Conservation (phyloP, 2,888 invertebrate genomes). For the Lamproptera curius region DNA sequence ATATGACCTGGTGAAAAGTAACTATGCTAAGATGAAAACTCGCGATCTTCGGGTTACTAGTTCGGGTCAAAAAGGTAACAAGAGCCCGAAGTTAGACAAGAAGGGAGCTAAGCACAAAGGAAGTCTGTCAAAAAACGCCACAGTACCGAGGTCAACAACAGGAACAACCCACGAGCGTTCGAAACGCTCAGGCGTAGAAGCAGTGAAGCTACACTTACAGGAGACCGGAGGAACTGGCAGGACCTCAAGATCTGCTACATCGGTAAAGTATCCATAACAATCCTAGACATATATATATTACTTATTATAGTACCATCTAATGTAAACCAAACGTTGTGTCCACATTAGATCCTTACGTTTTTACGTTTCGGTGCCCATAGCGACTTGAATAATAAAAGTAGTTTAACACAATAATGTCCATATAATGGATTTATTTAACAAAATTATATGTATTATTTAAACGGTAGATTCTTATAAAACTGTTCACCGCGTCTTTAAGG, state of each 20-base stretch:
- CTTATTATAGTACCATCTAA: no score
- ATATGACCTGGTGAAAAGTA: slow-evolving; percentile 23
- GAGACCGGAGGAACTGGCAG: slow-evolving; percentile 65
- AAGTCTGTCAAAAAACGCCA: slow-evolving; percentile 28
- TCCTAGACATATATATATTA: background rate
- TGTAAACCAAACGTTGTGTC: no score
- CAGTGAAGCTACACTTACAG: slow-evolving; percentile 63
- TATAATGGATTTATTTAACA: no score
- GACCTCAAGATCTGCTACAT: slow-evolving; percentile 64
- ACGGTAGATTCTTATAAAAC: no score
- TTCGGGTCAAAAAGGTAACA: slow-evolving; percentile 32
- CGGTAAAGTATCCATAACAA: slow-evolving; percentile 39
- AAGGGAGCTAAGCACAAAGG: slow-evolving; percentile 23
- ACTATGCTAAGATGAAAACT: slow-evolving; percentile 54
- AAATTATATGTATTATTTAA: no score
- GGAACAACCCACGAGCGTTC: slow-evolving; percentile 34
- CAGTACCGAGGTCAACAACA: slow-evolving; percentile 23
- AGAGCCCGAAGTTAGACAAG: slow-evolving; percentile 33
- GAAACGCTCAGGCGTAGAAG: slow-evolving; percentile 67
- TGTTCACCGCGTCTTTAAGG: no score
- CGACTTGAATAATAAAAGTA: no score
- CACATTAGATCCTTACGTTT: no score
- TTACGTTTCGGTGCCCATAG: no score
- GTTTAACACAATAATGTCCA: no score
- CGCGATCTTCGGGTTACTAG: slow-evolving; percentile 44